Evolutionary conservation across 1,140 invertebrate species (phyloP).

Genomic region (Drosophila orena): DNA sequence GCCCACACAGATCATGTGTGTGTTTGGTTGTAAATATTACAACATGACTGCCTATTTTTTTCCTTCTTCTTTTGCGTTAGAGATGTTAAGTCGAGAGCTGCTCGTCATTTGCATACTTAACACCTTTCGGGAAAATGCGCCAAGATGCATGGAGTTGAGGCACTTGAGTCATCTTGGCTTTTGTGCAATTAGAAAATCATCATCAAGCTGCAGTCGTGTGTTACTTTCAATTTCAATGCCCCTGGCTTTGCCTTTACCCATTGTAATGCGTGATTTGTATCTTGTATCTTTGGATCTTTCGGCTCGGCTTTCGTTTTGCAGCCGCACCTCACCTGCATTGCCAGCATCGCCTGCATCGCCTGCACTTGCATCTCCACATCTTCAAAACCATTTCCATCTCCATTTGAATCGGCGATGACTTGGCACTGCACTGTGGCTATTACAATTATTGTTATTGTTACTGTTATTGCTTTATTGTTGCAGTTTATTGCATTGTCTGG

Average conservation of each 20-base stretch:
- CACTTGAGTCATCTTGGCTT: slow-evolving; percentile 48
- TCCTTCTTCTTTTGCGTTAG: background rate
- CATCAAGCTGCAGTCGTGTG: slow-evolving; percentile 52
- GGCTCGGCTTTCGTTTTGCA: slow-evolving; percentile 38
- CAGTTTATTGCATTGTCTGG: slow-evolving; percentile 52
- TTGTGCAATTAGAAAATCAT: slow-evolving; percentile 55
- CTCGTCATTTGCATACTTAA: slow-evolving; percentile 56
- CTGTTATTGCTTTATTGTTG: slow-evolving; percentile 55
- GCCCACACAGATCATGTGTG: slow-evolving; percentile 32
- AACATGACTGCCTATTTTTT: slow-evolving; percentile 24
- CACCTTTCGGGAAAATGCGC: slow-evolving; percentile 41
- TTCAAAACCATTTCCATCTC: background rate
- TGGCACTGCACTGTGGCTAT: slow-evolving; percentile 48
- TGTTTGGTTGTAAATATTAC: slow-evolving; percentile 45
- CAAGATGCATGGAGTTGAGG: slow-evolving; percentile 8
- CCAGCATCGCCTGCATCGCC: background rate
- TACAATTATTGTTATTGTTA: slow-evolving; percentile 55
- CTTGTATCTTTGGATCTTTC: slow-evolving; percentile 35
- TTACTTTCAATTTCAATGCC: slow-evolving; percentile 52
- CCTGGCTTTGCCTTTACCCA: slow-evolving; percentile 5
- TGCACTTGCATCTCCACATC: background rate
- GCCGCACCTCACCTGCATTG: slow-evolving; percentile 23
- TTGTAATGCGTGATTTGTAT: slow-evolving; percentile 50
- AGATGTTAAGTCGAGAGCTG: slow-evolving; percentile 34
- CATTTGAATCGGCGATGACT: slow-evolving; percentile 33